phyloP scores from a whole-genome alignment of 2,888 invertebrate species.

The Mesoligia furuncula region DNA sequence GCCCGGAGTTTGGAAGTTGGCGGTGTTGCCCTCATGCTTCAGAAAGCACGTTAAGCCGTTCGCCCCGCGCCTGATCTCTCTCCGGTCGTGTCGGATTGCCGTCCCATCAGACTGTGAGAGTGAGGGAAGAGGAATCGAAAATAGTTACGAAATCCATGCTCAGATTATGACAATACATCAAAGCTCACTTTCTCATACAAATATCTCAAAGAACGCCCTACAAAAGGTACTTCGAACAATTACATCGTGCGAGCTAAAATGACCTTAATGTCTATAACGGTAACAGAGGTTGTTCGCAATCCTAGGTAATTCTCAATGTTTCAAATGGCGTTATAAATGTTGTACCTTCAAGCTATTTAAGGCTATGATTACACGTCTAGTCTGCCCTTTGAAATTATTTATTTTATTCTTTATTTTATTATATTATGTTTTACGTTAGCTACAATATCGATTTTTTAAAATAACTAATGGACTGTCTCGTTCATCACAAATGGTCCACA shows the following conservation, averaged over 20 bases:
- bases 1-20: neutral
- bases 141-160: neutral
- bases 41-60: neutral
- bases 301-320: slow-evolving; percentile 44
- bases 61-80: too few species aligned
- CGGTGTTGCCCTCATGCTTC: neutral
- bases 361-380: slow-evolving; percentile 20
- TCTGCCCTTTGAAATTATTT: slow-evolving; percentile 9
- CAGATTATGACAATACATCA: slow-evolving; percentile 18
- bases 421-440: slow-evolving; percentile 3
- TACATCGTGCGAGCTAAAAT: slow-evolving; percentile 64
- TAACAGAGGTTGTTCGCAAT: slow-evolving; percentile 41
- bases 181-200: slow-evolving; percentile 29
- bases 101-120: neutral
- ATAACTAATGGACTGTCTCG: neutral
- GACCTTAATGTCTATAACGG: slow-evolving; percentile 52
- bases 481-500: too few species aligned
- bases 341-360: slow-evolving; percentile 32
- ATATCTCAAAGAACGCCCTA: slow-evolving; percentile 7
- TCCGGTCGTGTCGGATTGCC: neutral
- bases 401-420: too few species aligned
- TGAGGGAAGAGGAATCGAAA: neutral
- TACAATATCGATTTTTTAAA: neutral
- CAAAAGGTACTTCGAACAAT: slow-evolving; percentile 42
- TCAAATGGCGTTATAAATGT: slow-evolving; percentile 49